Percentiles rank a stretch among this genome's conserved stretches.
Conservation (phyloP, 2,888 invertebrate species). For the Ichneumoninae sp. region DNA sequence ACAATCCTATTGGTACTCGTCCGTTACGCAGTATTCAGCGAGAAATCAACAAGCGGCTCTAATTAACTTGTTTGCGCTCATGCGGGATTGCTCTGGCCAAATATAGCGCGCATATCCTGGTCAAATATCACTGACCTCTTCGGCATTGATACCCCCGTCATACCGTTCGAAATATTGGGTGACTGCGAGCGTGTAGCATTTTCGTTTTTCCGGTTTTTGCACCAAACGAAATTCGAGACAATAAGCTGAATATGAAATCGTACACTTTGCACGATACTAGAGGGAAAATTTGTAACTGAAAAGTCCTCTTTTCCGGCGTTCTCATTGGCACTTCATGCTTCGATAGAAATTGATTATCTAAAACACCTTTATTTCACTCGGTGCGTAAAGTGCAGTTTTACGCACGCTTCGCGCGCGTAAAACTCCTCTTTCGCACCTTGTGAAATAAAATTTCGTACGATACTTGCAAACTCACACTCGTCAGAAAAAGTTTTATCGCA, state of each 20-base stretch:
- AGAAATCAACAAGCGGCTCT: conserved; percentile 42
- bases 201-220: neutral
- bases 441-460: too few species aligned
- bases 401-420: too few species aligned
- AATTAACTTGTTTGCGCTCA: conserved; percentile 54
- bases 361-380: neutral
- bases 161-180: neutral
- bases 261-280: neutral
- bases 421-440: too few species aligned
- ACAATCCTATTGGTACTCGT: conserved; percentile 39
- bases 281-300: neutral
- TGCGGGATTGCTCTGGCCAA: conserved; percentile 9
- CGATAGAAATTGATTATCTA: neutral
- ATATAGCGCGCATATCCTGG: neutral
- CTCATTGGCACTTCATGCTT: neutral
- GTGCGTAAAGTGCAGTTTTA: too few species aligned
- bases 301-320: neutral
- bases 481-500: too few species aligned
- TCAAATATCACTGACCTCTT: neutral
- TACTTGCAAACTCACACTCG: too few species aligned
- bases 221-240: neutral
- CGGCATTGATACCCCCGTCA: neutral
- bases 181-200: neutral
- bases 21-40: conserved; percentile 21
- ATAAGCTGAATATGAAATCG: neutral